A percentile compares a stretch with the other conserved stretches of the same genome.
Evolutionary conservation across 2,888 invertebrate species (phyloP).

Genomic region (Arge pagana): DNA sequence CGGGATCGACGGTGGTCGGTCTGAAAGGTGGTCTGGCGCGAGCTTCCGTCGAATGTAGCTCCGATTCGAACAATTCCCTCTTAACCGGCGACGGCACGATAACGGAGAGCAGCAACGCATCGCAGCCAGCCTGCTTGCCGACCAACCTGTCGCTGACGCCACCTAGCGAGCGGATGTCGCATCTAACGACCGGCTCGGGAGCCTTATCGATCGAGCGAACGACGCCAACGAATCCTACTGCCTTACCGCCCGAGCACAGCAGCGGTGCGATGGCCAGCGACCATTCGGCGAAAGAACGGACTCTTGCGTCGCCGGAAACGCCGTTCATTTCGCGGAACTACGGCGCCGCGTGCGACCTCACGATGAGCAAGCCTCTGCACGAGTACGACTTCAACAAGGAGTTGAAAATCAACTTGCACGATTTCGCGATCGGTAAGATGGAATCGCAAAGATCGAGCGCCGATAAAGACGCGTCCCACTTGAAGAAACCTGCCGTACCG

Average conservation of each 20-base stretch:
- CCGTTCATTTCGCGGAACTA: constrained; percentile 18
- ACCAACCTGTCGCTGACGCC: constrained; percentile 26
- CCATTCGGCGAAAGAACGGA: constrained; percentile 7
- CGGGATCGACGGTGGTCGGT: constrained; percentile 25
- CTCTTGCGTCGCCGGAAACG: constrained; percentile 21
- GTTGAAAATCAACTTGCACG: constrained; percentile 36
- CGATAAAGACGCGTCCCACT: not conserved
- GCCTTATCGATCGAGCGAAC: not conserved
- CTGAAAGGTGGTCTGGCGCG: constrained; percentile 25
- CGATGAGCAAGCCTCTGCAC: constrained; percentile 15
- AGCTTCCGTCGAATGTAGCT: constrained; percentile 37
- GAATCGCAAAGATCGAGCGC: constrained; percentile 31
- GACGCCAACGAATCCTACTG: not conserved
- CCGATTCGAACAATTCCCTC: constrained; percentile 42
- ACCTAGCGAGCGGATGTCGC: constrained; percentile 5
- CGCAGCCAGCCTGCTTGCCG: constrained; percentile 28
- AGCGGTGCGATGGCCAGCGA: not conserved
- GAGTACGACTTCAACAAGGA: constrained; percentile 30
- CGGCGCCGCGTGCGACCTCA: constrained; percentile 16
- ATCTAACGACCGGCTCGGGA: constrained; percentile 1
- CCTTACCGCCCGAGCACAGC: constrained; percentile 1
- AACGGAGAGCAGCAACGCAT: constrained; percentile 37
- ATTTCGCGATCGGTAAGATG: constrained; percentile 36
- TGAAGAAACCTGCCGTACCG: constrained; percentile 6
- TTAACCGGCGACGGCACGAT: constrained; percentile 38